Evolutionary conservation across 2,113 vertebrate species (phyloP).

Genomic region (Sialia sialis): DNA sequence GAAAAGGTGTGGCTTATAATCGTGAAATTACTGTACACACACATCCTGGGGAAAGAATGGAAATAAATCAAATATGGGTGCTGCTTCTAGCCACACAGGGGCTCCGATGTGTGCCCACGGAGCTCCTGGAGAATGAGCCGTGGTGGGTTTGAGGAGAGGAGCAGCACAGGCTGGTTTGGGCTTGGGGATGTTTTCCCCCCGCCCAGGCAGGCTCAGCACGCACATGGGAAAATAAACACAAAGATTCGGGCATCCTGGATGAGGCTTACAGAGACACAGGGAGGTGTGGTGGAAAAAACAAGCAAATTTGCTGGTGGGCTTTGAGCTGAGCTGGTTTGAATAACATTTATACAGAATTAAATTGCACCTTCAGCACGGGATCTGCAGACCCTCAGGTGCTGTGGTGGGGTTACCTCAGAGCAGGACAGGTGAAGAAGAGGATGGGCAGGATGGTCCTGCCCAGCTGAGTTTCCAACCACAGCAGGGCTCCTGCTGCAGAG

Average conservation of each 20-base stretch:
- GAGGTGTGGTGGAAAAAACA: neutral
- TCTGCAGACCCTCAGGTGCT: neutral
- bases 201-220: neutral
- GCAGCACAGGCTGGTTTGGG: neutral
- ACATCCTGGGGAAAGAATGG: neutral
- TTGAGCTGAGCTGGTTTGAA: neutral
- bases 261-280: neutral
- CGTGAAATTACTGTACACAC: too few species aligned
- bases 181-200: neutral
- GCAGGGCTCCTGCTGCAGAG: neutral
- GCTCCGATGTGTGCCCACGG: fast-evolving
- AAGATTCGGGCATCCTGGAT: neutral
- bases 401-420: fast-evolving
- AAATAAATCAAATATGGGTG: fast-evolving
- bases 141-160: neutral
- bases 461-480: fast-evolving
- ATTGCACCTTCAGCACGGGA: fast-evolving
- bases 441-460: neutral
- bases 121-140: neutral
- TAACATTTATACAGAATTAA: too few species aligned
- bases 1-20: too few species aligned
- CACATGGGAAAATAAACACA: fast-evolving
- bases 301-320: neutral
- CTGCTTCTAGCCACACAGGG: neutral
- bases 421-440: fast-evolving